Evolutionary conservation across 2,113 vertebrate species (phyloP).

Genomic region (Festucalex cinctus): DNA sequence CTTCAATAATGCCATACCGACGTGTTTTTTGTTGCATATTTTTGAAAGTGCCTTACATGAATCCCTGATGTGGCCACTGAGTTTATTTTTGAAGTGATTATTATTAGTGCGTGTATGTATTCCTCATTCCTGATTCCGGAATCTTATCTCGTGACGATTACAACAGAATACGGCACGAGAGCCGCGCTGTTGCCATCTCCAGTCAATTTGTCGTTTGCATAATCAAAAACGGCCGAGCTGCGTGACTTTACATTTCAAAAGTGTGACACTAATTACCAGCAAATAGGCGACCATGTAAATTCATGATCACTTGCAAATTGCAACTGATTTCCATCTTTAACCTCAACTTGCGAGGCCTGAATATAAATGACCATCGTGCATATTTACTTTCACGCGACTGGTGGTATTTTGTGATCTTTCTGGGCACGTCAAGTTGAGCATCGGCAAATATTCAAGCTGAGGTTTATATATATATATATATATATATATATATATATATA

Average conservation of each 20-base stretch:
- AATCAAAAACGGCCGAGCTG: not conserved
- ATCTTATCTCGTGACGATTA: not conserved
- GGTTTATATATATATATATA: no score
- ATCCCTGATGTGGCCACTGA: no score
- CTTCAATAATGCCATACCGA: no score
- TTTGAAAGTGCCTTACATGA: no score
- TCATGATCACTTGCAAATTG: not conserved
- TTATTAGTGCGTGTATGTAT: not conserved
- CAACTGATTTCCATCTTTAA: not conserved
- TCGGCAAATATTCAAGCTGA: not conserved
- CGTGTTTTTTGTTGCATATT: no score
- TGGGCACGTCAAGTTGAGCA: not conserved
- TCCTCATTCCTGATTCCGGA: conserved; percentile 25
- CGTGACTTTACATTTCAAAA: conserved; percentile 14
- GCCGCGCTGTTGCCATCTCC: not conserved
- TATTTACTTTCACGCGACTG: not conserved
- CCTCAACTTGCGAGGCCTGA: not conserved
- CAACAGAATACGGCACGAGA: not conserved
- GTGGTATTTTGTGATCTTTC: not conserved
- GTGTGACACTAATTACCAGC: not conserved
- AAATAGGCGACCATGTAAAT: not conserved
- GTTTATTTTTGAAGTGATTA: no score
- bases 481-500: no score
- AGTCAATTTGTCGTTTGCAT: not conserved
- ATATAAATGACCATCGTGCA: not conserved